These are phyloP conservation scores for Hippocampus abdominalis DNA, from an alignment of 2,113 vertebrate species.

Conservation along the genomic window DNA sequence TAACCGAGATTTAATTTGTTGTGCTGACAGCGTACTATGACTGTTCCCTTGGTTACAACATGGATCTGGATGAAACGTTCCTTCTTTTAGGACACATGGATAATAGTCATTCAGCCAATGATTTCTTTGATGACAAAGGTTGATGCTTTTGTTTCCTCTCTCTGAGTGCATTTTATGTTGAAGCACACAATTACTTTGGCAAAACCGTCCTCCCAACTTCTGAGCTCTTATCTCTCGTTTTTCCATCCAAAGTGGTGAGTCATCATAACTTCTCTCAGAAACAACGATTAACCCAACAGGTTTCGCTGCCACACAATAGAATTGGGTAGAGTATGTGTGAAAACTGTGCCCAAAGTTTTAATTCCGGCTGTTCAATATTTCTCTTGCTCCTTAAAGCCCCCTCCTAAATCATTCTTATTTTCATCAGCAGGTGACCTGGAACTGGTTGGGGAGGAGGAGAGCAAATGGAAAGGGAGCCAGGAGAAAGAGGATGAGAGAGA, in stretches of 20 bases:
- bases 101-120: not conserved
- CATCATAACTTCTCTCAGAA: slow-evolving; percentile 26
- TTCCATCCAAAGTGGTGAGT: slow-evolving; percentile 33
- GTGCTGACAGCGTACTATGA: not conserved
- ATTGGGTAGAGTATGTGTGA: slow-evolving; percentile 11
- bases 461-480: slow-evolving; percentile 39
- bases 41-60: not conserved
- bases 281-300: slow-evolving; percentile 43
- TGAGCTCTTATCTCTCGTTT: slow-evolving; percentile 22
- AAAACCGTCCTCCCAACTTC: slow-evolving; percentile 14
- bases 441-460: slow-evolving; percentile 30
- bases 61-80: not conserved
- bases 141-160: not conserved
- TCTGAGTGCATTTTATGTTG: not conserved
- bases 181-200: not conserved
- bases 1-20: not conserved
- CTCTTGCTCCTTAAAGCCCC: slow-evolving; percentile 22
- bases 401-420: slow-evolving; percentile 36
- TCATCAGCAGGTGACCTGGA: slow-evolving; percentile 50
- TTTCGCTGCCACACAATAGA: slow-evolving; percentile 39
- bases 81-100: not conserved
- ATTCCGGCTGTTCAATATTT: slow-evolving; percentile 28
- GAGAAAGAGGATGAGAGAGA: slow-evolving; percentile 40
- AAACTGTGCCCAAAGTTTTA: slow-evolving; percentile 38
- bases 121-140: not conserved